Percentiles rank a stretch among this genome's conserved stretches.
Evolutionary conservation across 2,797 vertebrate genomes (phyloP).

Genomic region (Petrocephalus sullivani): DNA sequence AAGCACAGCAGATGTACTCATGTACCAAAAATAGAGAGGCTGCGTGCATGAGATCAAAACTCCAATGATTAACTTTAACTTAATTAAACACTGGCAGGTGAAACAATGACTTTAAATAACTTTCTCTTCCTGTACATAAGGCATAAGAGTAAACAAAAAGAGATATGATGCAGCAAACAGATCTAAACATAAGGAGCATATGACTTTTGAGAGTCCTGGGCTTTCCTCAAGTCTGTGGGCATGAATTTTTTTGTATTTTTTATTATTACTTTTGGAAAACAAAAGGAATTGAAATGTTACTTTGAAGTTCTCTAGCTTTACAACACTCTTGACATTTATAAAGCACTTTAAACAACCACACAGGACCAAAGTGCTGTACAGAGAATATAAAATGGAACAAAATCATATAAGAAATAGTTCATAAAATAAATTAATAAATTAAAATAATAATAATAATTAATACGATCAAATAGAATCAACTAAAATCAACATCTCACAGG

Average conservation of each 20-base stretch:
- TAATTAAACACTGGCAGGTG: background rate
- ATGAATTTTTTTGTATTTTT: background rate
- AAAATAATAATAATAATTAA: too few relatives aligned
- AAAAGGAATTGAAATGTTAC: background rate
- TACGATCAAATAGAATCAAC: too few relatives aligned
- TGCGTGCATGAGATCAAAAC: background rate
- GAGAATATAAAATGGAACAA: too few relatives aligned
- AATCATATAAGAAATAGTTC: too few relatives aligned
- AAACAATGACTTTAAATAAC: background rate
- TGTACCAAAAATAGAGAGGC: background rate
- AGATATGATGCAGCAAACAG: background rate
- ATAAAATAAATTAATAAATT: too few relatives aligned
- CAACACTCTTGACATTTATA: background rate
- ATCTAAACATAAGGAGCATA: background rate
- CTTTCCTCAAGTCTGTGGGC: background rate
- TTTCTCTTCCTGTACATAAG: background rate
- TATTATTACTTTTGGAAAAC: background rate
- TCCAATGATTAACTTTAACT: background rate
- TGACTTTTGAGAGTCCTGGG: background rate
- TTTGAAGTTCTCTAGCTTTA: background rate
- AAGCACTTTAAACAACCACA: too few relatives aligned
- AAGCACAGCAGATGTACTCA: background rate
- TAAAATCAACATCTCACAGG: too few relatives aligned
- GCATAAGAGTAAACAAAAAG: background rate
- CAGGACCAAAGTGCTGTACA: too few relatives aligned